Conservation (phyloP, 2,797 vertebrate genomes). For the Macropodus opercularis region DNA sequence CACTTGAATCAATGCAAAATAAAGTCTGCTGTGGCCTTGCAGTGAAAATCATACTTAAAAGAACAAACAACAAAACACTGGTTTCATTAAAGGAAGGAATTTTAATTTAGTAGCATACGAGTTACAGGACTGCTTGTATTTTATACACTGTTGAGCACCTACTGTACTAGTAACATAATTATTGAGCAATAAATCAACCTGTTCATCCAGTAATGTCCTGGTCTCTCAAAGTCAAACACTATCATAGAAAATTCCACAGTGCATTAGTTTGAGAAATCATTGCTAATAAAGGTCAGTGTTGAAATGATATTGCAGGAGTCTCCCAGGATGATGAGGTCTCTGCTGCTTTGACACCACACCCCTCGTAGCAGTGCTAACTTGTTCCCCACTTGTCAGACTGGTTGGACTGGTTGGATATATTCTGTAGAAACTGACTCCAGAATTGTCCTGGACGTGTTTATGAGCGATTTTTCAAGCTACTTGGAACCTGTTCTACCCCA, state of each 20-base stretch:
- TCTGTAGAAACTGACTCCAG: not conserved
- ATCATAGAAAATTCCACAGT: not conserved
- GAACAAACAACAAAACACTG: no score
- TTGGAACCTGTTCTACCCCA: not conserved
- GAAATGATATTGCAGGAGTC: not conserved
- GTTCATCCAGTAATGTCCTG: not conserved
- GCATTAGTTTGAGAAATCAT: not conserved
- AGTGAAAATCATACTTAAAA: no score
- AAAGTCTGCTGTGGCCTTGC: not conserved
- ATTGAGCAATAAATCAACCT: not conserved
- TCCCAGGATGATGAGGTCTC: not conserved
- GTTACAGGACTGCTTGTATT: no score
- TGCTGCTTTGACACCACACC: conserved; percentile 41
- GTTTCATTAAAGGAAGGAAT: no score
- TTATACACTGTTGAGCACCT: no score
- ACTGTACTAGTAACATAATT: no score
- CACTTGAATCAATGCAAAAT: not conserved
- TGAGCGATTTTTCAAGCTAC: not conserved
- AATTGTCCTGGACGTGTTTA: not conserved
- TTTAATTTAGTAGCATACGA: no score
- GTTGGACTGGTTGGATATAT: conserved; percentile 24
- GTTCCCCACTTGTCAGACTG: conserved; percentile 42
- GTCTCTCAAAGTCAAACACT: not conserved
- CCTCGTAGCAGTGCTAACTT: conserved; percentile 17
- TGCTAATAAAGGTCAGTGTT: not conserved